phyloP scores from a whole-genome alignment of 2,797 vertebrate genomes.

The Gallinago solitaria region DNA sequence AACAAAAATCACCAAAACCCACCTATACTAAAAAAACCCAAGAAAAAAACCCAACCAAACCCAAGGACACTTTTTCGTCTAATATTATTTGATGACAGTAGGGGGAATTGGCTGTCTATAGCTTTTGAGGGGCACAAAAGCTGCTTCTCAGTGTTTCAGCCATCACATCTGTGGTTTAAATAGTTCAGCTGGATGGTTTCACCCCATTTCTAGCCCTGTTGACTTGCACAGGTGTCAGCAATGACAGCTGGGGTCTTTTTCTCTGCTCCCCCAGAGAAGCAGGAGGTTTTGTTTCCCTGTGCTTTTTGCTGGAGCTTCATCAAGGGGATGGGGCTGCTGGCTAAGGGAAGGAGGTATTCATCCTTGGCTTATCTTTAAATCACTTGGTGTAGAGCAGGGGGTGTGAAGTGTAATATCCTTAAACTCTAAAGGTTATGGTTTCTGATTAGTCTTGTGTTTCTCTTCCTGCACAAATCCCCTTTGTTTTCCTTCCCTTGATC shows the following conservation, averaged over 20 bases:
- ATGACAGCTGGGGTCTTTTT: not conserved
- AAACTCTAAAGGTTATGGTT: not conserved
- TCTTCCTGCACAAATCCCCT: not conserved
- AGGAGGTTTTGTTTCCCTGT: not conserved
- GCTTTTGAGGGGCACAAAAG: not conserved
- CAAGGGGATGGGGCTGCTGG: not conserved
- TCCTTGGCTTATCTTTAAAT: not conserved
- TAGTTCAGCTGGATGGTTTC: not conserved
- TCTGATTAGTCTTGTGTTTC: not conserved
- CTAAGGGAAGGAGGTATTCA: not conserved
- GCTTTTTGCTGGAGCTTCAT: not conserved
- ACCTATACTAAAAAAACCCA: no score
- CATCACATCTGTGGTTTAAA: not conserved
- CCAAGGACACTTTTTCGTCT: not conserved
- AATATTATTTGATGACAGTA: not conserved
- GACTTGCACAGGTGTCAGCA: not conserved
- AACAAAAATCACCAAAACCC: not conserved
- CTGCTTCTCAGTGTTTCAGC: not conserved
- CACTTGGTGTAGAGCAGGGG: not conserved
- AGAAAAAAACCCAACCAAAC: not conserved
- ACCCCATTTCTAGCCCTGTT: not conserved
- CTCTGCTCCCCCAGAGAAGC: not conserved
- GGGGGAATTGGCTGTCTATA: not conserved
- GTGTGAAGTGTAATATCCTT: not conserved
- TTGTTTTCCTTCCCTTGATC: not conserved